These are phyloP conservation scores for Cephus cinctus DNA, from an alignment of 1,140 invertebrate species.

Conservation along the genomic window DNA sequence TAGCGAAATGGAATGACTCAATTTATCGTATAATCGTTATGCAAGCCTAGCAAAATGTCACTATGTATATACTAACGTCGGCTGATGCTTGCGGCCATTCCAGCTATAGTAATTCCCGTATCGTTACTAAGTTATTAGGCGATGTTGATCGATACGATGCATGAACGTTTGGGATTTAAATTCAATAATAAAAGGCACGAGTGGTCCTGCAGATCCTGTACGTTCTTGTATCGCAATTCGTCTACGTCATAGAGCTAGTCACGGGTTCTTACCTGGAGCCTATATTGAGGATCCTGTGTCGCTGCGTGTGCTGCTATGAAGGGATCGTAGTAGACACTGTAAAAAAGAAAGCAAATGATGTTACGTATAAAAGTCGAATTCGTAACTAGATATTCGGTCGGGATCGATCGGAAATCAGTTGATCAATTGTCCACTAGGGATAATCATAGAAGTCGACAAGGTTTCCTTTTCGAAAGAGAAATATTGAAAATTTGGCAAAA, in stretches of 20 bases:
- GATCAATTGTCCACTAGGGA: too few relatives aligned
- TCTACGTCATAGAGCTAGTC: neutral
- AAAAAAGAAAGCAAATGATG: slow-evolving; percentile 57
- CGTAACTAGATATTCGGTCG: too few relatives aligned
- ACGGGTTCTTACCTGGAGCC: slow-evolving; percentile 75
- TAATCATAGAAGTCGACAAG: too few relatives aligned
- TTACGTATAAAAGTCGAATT: too few relatives aligned
- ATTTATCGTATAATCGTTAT: too few relatives aligned
- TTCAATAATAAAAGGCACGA: slow-evolving; percentile 8
- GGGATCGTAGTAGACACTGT: slow-evolving; percentile 93
- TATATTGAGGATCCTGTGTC: slow-evolving; percentile 78
- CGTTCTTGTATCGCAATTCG: slow-evolving; percentile 32
- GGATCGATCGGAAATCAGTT: too few relatives aligned
- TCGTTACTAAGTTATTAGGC: too few relatives aligned
- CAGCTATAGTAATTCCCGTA: slow-evolving; percentile 44
- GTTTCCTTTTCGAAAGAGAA: too few relatives aligned
- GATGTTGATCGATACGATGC: slow-evolving; percentile 10
- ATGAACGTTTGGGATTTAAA: too few relatives aligned
- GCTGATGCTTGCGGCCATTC: slow-evolving; percentile 55
- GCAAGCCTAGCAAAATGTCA: slow-evolving; percentile 35
- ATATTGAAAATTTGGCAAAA: too few relatives aligned
- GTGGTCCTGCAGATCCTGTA: slow-evolving; percentile 19
- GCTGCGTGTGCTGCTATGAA: slow-evolving; percentile 86
- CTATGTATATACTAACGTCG: slow-evolving; percentile 51
- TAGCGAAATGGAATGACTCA: too few relatives aligned